Base-by-base conservation (phyloP, 2,797 vertebrate genomes). In the Rhynchotus rufescens region DNA sequence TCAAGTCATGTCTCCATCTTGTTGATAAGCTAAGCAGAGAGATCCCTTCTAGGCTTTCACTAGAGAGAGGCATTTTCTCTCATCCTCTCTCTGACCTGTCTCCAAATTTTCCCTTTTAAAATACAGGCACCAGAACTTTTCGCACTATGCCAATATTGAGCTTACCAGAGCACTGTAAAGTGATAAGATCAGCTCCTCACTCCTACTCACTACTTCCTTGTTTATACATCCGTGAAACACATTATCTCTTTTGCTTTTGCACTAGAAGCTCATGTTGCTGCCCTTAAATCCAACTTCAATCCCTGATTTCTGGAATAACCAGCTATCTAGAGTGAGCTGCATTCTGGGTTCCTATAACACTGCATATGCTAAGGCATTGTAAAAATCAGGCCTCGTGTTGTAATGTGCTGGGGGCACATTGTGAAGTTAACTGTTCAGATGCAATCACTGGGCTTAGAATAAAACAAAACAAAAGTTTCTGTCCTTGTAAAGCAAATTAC, bases 41-140 rank as follows among this genome's bases (percentile, higher is more conserved):
- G 66, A 93, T 94, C 80, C 86, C 84, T 92, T 83, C 91, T 47
- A 92, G 92, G 88, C 90, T 92, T 91, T 90, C 95, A 82, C 78
- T 72, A 78, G 69, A 92, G 80, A 88, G 73, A 93, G 42, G 59
- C 38, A 73, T 90, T 91, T 92, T 91, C 91, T 92, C 92, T 90
- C 88, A 86, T 93, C 81, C 95, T 87, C 79, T 80, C 62, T 90
- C 79, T 95, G 88, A 92, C 95, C 76, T n/a, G 62, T 88, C 78
- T 96, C 84, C 91, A 91, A 23, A 56, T 92, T 95, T 71, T 79
- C 59, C 75, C 57, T 28, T 90, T 82, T 90, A 88, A 90, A 92
- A 90, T 60, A 73, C 0, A 2, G 52, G 64, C 73, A 85, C 54
- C 60, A 92, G 56, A 80, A 85, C 51, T 64, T 86, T 32, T 69